Evolutionary conservation across 2,797 vertebrate genomes (phyloP).

Genomic region (Melanotaenia parkinsoni): DNA sequence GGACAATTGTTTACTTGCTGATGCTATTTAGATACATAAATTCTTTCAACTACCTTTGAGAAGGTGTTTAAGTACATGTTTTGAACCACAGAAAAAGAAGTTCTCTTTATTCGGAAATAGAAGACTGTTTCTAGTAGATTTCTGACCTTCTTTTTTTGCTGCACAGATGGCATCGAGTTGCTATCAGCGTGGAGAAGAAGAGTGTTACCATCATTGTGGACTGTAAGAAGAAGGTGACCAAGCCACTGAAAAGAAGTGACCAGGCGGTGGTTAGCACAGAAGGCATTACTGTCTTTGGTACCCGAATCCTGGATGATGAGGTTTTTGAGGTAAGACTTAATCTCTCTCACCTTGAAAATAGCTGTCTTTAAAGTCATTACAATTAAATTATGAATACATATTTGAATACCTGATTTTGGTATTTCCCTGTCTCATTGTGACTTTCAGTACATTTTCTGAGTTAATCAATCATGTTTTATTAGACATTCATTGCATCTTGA

Average conservation of each 20-base stretch:
- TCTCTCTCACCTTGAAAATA: not conserved
- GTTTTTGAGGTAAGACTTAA: conserved; percentile 92
- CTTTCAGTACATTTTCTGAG: not conserved
- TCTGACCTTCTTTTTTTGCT: conserved; percentile 18
- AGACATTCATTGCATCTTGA: not conserved
- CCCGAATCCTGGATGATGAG: conserved; percentile 96
- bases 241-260: conserved; percentile 88
- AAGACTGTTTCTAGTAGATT: not conserved
- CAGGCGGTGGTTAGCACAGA: conserved; percentile 89
- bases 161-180: conserved; percentile 95
- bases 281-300: conserved; percentile 96
- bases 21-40: not conserved
- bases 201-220: conserved; percentile 95
- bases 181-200: conserved; percentile 96
- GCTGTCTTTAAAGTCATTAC: not conserved
- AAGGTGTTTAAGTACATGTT: not conserved
- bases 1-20: not conserved
- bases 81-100: too few species aligned
- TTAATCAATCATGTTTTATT: not conserved
- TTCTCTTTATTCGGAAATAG: not conserved
- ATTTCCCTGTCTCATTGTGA: too few species aligned
- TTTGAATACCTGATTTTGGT: not conserved
- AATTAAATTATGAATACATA: not conserved
- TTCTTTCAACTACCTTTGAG: not conserved
- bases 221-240: conserved; percentile 94